Percentiles rank a stretch among this genome's conserved stretches.
Conservation (phyloP, 2,113 vertebrate genomes). For the Pyxicephalus adspersus region DNA sequence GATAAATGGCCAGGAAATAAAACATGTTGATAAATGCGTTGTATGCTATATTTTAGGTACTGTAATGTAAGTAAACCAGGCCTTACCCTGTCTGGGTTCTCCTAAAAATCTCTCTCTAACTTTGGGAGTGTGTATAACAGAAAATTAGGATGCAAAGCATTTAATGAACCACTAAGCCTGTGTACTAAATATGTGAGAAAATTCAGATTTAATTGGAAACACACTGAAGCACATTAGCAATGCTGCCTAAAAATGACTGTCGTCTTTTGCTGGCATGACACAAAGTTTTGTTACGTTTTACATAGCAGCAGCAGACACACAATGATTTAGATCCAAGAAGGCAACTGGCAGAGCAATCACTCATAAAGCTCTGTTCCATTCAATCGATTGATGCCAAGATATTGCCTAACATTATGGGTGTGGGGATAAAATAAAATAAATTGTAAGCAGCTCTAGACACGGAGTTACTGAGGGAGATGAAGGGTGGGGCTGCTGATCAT, state of each 20-base stretch:
- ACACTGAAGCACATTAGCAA: neutral
- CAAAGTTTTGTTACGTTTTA: constrained; percentile 5
- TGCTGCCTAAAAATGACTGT: neutral
- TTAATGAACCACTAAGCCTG: too few relatives aligned
- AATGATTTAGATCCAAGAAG: neutral
- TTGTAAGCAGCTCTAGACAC: constrained; percentile 18
- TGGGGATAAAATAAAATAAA: constrained; percentile 4
- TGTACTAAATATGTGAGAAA: too few relatives aligned
- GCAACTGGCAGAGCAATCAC: constrained; percentile 1
- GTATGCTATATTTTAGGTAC: too few relatives aligned
- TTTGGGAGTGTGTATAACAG: too few relatives aligned
- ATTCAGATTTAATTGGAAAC: neutral
- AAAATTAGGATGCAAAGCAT: too few relatives aligned
- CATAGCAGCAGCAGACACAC: constrained; percentile 21
- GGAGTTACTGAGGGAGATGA: constrained; percentile 19
- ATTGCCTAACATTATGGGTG: constrained; percentile 21
- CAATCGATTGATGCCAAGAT: constrained; percentile 1
- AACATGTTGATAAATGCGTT: too few relatives aligned
- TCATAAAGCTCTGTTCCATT: neutral
- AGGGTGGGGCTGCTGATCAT: constrained; percentile 26
- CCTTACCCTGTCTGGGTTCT: too few relatives aligned
- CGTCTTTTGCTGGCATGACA: neutral
- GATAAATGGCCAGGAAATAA: too few relatives aligned
- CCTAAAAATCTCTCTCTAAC: too few relatives aligned
- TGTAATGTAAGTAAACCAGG: too few relatives aligned